Conservation (phyloP, 1,140 invertebrate species). For the Calephelis nemesis region DNA sequence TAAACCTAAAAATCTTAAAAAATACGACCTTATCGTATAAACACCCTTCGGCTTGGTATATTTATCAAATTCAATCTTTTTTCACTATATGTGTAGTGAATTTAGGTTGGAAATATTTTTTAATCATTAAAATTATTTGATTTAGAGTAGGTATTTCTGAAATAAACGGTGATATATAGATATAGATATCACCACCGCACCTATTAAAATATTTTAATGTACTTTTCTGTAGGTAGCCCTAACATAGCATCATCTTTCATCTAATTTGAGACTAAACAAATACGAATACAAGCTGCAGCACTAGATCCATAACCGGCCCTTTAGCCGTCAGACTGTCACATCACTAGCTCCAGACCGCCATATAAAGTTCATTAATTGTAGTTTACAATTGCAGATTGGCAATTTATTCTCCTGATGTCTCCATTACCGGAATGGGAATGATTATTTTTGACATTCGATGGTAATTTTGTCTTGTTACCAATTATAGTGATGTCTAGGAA, state of each 20-base stretch:
- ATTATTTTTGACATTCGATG: slow-evolving; percentile 54
- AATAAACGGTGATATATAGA: too few relatives aligned
- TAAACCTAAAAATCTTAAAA: too few relatives aligned
- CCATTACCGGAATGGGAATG: slow-evolving; percentile 47
- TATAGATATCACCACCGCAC: too few relatives aligned
- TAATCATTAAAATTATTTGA: too few relatives aligned
- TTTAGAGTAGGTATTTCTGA: too few relatives aligned
- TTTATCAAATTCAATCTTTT: too few relatives aligned
- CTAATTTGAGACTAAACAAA: slow-evolving; percentile 13
- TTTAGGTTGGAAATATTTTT: too few relatives aligned
- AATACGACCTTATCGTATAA: too few relatives aligned
- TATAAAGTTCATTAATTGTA: slow-evolving; percentile 52
- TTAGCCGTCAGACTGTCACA: slow-evolving; percentile 54
- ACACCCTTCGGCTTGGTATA: too few relatives aligned
- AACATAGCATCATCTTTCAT: background rate
- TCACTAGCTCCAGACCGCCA: slow-evolving; percentile 30
- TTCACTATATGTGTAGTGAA: too few relatives aligned
- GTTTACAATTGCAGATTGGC: slow-evolving; percentile 62
- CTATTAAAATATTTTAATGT: too few relatives aligned
- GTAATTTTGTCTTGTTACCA: slow-evolving; percentile 31
- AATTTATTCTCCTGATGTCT: slow-evolving; percentile 55
- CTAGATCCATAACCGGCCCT: slow-evolving; percentile 34
- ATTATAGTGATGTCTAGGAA: slow-evolving; percentile 19
- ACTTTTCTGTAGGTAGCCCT: too few relatives aligned
- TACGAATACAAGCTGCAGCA: slow-evolving; percentile 6